Conservation (phyloP, 2,797 vertebrate species). For the Chlorospingus semifuscus region DNA sequence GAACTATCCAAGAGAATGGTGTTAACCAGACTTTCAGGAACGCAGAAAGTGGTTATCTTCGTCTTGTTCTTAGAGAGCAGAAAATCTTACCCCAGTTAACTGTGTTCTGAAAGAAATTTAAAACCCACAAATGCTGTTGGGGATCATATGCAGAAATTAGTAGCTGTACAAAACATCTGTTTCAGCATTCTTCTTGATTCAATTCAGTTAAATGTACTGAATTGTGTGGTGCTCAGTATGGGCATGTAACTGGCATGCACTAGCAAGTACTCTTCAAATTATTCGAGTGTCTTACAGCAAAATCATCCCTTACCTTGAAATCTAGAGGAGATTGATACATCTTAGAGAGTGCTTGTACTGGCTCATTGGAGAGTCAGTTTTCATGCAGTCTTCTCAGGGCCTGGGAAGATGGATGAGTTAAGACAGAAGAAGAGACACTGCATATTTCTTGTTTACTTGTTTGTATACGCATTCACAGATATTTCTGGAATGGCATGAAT, state of each 20-base stretch:
- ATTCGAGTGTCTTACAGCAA: background rate
- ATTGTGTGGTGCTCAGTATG: background rate
- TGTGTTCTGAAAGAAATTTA: background rate
- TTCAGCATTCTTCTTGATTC: background rate
- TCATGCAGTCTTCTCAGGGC: background rate
- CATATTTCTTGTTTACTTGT: background rate
- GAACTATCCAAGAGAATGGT: background rate
- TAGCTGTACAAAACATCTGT: background rate
- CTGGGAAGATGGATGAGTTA: background rate
- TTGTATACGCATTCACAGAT: background rate
- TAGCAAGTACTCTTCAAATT: background rate
- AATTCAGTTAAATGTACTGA: background rate
- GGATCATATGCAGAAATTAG: background rate
- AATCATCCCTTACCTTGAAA: background rate
- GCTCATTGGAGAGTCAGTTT: background rate
- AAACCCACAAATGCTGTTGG: background rate
- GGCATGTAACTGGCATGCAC: background rate
- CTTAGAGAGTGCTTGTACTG: background rate
- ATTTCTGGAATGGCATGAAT: background rate
- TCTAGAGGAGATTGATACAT: background rate
- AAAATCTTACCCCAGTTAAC: background rate
- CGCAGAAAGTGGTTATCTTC: background rate
- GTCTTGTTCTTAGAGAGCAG: background rate
- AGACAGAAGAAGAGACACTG: background rate
- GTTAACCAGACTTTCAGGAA: background rate